A percentile compares a stretch with the other conserved stretches of the same genome.
Evolutionary conservation across 2,888 invertebrate genomes (phyloP).

Genomic region (Ischnura elegans): DNA sequence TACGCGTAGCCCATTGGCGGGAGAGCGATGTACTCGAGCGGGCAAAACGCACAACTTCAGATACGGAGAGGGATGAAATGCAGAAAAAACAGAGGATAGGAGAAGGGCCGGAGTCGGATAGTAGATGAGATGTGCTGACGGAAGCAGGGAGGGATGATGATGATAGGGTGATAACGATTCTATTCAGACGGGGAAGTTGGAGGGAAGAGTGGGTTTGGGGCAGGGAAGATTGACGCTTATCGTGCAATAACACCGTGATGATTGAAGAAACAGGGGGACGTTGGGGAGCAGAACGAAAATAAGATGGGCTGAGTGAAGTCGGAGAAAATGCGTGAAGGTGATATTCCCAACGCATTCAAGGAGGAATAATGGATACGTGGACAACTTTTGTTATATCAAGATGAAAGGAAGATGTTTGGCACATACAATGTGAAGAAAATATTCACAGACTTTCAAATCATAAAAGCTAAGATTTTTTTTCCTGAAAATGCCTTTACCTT

Average conservation of each 20-base stretch:
- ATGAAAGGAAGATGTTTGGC: too few relatives aligned
- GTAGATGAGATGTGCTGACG: not conserved
- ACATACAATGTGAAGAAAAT: too few relatives aligned
- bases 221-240: slow-evolving; percentile 3
- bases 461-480: too few relatives aligned
- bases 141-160: not conserved
- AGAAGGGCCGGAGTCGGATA: not conserved
- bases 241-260: not conserved
- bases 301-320: not conserved
- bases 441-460: too few relatives aligned
- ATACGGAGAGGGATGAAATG: not conserved
- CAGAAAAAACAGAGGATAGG: not conserved
- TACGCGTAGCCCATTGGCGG: not conserved
- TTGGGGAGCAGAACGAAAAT: not conserved
- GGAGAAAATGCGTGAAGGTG: too few relatives aligned
- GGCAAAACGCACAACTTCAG: not conserved
- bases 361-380: too few relatives aligned
- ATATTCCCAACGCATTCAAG: too few relatives aligned
- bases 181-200: not conserved
- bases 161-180: not conserved
- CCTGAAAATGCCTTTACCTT: too few relatives aligned
- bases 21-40: not conserved
- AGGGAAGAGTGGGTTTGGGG: not conserved
- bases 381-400: too few relatives aligned
- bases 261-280: not conserved